Evolutionary conservation across 2,113 vertebrate genomes (phyloP).

Genomic region (Alosa alosa): DNA sequence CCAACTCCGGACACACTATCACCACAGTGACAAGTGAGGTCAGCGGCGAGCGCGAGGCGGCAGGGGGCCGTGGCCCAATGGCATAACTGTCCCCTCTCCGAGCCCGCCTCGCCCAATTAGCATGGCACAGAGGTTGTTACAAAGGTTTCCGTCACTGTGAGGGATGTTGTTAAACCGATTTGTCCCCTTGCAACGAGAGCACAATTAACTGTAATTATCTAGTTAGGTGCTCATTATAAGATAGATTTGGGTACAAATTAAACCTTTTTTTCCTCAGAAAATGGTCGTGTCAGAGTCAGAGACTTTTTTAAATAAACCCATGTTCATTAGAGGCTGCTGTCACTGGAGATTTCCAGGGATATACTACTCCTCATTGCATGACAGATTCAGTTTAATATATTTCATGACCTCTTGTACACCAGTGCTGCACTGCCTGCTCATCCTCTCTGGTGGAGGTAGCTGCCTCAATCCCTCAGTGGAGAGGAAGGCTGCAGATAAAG

Average conservation of each 20-base stretch:
- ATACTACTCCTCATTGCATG: neutral
- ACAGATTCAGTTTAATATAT: neutral
- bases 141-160: neutral
- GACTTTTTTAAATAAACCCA: neutral
- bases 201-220: constrained; percentile 9
- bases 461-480: constrained; percentile 37
- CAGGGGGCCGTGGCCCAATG: neutral
- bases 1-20: constrained; percentile 1
- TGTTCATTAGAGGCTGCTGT: neutral
- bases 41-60: neutral
- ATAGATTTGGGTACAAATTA: neutral
- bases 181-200: constrained; percentile 9
- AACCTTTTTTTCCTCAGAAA: neutral
- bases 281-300: constrained; percentile 19
- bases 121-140: neutral
- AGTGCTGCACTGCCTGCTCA: neutral
- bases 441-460: neutral
- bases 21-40: constrained; percentile 5
- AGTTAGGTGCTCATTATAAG: constrained; percentile 13
- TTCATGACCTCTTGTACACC: neutral
- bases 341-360: neutral
- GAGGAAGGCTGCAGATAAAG: constrained; percentile 53
- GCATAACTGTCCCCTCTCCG: neutral
- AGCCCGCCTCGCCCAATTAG: neutral
- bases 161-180: constrained; percentile 17